Conservation (phyloP, 1,140 invertebrate genomes). For the Eriocheir sinensis region DNA sequence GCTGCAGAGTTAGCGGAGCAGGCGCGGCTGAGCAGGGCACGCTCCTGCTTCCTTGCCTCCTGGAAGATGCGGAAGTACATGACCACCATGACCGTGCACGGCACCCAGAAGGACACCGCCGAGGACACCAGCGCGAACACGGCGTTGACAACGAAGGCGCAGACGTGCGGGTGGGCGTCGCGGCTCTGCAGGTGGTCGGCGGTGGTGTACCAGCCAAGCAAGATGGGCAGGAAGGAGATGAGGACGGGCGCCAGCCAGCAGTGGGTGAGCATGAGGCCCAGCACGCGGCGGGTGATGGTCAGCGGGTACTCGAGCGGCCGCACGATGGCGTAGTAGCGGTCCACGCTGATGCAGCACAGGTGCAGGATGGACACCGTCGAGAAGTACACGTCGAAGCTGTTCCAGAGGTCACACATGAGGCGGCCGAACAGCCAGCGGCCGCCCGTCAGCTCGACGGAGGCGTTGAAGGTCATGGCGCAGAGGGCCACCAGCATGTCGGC, state of each 20-base stretch:
- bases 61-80: slow-evolving; percentile 96
- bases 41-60: slow-evolving; percentile 95
- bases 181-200: slow-evolving; percentile 93
- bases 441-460: slow-evolving; percentile 89
- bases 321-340: slow-evolving; percentile 94
- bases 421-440: slow-evolving; percentile 92
- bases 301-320: slow-evolving; percentile 93
- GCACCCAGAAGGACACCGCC: slow-evolving; percentile 97
- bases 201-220: slow-evolving; percentile 95
- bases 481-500: slow-evolving; percentile 96
- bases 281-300: slow-evolving; percentile 92
- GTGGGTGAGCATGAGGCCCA: slow-evolving; percentile 85
- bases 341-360: slow-evolving; percentile 94
- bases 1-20: slow-evolving; percentile 63
- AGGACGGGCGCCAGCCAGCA: slow-evolving; percentile 95
- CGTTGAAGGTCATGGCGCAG: slow-evolving; percentile 97
- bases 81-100: slow-evolving; percentile 95
- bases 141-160: slow-evolving; percentile 92
- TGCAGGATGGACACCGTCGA: slow-evolving; percentile 94
- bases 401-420: slow-evolving; percentile 96
- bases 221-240: slow-evolving; percentile 97
- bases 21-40: slow-evolving; percentile 80
- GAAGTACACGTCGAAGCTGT: slow-evolving; percentile 86
- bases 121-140: slow-evolving; percentile 95
- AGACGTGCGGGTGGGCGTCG: slow-evolving; percentile 80